phyloP scores from a whole-genome alignment of 2,113 vertebrate species.

The Suncus etruscus region DNA sequence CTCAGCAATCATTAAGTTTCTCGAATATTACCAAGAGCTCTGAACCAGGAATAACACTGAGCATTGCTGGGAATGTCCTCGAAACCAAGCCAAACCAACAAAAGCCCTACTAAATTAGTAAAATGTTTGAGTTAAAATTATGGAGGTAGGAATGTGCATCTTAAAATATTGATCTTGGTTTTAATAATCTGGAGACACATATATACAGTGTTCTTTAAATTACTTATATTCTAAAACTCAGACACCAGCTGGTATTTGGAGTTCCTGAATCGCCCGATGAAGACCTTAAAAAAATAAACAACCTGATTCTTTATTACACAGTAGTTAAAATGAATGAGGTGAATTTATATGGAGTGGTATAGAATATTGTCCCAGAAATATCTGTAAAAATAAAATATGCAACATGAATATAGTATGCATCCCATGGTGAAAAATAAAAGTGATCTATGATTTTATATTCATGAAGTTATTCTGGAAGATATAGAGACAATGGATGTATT shows the following conservation, averaged over 20 bases:
- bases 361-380: constrained; percentile 60
- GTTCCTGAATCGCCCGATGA: not conserved
- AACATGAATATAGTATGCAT: constrained; percentile 52
- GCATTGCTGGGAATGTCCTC: too few relatives aligned
- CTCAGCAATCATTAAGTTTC: too few relatives aligned
- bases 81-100: too few relatives aligned
- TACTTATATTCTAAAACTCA: not conserved
- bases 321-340: constrained; percentile 52
- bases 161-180: not conserved
- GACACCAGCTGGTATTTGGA: constrained; percentile 26
- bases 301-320: constrained; percentile 32
- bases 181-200: not conserved
- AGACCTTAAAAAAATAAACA: constrained; percentile 15
- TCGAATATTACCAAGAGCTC: too few relatives aligned
- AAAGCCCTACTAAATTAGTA: too few relatives aligned
- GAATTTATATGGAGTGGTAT: constrained; percentile 37
- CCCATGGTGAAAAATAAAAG: constrained; percentile 64
- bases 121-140: not conserved
- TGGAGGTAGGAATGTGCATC: not conserved
- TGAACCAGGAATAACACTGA: too few relatives aligned
- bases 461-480: constrained; percentile 67
- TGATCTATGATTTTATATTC: constrained; percentile 63
- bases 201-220: constrained; percentile 3
- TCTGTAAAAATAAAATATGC: constrained; percentile 53
- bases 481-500: constrained; percentile 54